phyloP scores from a whole-genome alignment of 2,888 invertebrate genomes.

The Drosophila engyochracea region DNA sequence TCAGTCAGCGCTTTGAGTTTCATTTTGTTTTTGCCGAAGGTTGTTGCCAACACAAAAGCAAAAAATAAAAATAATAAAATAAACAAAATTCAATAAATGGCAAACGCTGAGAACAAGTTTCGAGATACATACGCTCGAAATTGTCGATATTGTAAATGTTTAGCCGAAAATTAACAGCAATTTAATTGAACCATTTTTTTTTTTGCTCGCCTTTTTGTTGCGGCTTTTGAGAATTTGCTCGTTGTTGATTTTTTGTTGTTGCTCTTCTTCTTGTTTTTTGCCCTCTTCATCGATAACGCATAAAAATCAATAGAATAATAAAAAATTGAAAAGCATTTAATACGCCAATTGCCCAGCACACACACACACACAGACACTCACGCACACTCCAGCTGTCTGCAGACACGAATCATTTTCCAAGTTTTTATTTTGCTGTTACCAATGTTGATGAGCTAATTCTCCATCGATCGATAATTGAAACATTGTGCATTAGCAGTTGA shows the following conservation, averaged over 20 bases:
- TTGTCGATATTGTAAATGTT: constrained; percentile 65
- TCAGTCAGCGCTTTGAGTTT: constrained; percentile 25
- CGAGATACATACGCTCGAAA: constrained; percentile 24
- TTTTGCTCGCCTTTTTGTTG: constrained; percentile 33
- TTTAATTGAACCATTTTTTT: constrained; percentile 68
- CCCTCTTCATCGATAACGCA: constrained; percentile 41
- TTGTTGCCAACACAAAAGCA: constrained; percentile 45
- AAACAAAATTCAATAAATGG: constrained; percentile 58
- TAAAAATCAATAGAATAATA: constrained; percentile 73
- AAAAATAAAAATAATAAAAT: constrained; percentile 9
- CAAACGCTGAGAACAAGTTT: constrained; percentile 65
- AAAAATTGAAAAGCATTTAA: constrained; percentile 73
- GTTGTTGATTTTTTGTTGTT: constrained; percentile 18
- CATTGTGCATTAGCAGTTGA: constrained; percentile 16
- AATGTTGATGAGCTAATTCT: constrained; percentile 42
- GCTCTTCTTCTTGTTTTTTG: constrained; percentile 8
- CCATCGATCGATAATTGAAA: constrained; percentile 59
- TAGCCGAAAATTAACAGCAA: constrained; percentile 75
- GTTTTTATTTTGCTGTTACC: constrained; percentile 17
- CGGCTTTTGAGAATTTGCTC: constrained; percentile 13
- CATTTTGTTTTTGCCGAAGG: constrained; percentile 37
- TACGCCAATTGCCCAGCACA: constrained; percentile 45
- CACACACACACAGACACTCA: neutral
- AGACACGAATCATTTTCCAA: constrained; percentile 30
- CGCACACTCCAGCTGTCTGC: constrained; percentile 14